Evolutionary conservation across 53 echinoderm and acorn worm genomes (phyloP), one percentile per base, ranked within the genome.

Genomic region (Apostichopus leukothele): DNA sequence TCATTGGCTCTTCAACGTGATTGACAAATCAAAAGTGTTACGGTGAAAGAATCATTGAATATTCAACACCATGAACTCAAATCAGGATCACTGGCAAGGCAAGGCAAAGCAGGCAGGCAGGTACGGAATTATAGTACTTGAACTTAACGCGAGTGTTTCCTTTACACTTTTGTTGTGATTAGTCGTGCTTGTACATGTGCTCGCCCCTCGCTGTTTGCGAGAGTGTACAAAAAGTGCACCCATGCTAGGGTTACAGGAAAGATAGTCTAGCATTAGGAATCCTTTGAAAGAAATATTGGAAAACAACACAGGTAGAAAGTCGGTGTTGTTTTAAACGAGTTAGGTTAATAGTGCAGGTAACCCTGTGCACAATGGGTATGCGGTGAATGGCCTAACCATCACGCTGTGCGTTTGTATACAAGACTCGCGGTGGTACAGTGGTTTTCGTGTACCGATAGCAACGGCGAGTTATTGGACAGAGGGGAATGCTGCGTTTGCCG

Each of bases 341-440:
- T 7, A 9, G 8, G 71, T 71, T 71, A 81, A 87, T 51, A 87
- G 88, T 87, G 53, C 88, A 74, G 88, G 52, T 75, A 75, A 87
- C 88, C 88, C 55, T 52, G 20, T n/a, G 74, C 88, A 74, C 88
- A 75, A 87, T 87, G 53, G 88, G 88, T 52, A 87, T 74, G 88
- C 74, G 75, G 74, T 87, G 88, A 87, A 87, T 57, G 85, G 74
- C 88, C 88, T 74, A 23, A 51, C 60, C 51, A 21, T 87, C 88
- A 74, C 75, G 88, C 88, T 87, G 88, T 57, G 88, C 63, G 85
- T 67, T 57, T 60, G 85, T 85, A 63, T 7, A 60, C 85, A 85
- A 67, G 16, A 25, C 63, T 63, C 85, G 50, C 66, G 85, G 66
- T 50, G 85, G 13, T 67, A 21, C 67, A 67, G 85, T 85, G 85